Evolutionary conservation across 2,797 vertebrate species (phyloP).

Genomic region (Luscinia luscinia): DNA sequence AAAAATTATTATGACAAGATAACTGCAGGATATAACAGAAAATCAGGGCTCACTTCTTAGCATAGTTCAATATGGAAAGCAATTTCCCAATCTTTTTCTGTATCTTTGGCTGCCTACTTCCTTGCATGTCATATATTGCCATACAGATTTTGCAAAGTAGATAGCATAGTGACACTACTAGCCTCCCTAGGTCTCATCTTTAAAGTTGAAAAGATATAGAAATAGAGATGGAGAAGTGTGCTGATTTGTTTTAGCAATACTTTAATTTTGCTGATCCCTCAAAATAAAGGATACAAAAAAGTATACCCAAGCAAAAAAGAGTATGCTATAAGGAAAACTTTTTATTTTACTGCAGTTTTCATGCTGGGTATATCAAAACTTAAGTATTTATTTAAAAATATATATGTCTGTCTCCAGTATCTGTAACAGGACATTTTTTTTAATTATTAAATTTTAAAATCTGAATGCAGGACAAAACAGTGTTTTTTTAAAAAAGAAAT

Average conservation of each 20-base stretch:
- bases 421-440: background rate
- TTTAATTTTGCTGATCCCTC: conserved; percentile 3
- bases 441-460: background rate
- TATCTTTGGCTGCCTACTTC: conserved; percentile 22
- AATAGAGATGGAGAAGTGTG: background rate
- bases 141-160: conserved; percentile 22
- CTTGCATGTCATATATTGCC: conserved; percentile 9
- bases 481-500: background rate
- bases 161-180: background rate
- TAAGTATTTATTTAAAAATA: background rate
- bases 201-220: conserved; percentile 7
- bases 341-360: background rate
- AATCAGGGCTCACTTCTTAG: conserved; percentile 16
- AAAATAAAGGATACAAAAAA: background rate
- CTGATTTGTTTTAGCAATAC: background rate
- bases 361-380: background rate
- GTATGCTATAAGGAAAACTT: background rate
- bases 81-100: conserved; percentile 50
- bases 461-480: background rate
- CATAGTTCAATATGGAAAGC: background rate
- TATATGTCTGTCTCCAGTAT: background rate
- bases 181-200: background rate
- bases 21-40: conserved; percentile 50
- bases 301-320: background rate
- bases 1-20: conserved; percentile 51